phyloP scores from a whole-genome alignment of 2,113 vertebrate species.

The Saccopteryx bilineata region DNA sequence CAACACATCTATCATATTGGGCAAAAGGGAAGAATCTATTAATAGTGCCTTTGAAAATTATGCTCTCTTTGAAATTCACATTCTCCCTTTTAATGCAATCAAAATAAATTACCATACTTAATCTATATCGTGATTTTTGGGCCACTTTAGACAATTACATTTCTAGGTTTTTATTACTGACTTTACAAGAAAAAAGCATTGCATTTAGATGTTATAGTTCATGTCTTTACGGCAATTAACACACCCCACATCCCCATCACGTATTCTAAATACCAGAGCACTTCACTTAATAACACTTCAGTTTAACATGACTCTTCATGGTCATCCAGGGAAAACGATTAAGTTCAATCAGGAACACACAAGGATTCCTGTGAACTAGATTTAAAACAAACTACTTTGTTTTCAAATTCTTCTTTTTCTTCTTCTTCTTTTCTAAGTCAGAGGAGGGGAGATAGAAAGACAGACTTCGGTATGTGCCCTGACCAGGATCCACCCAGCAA shows the following conservation, averaged over 20 bases:
- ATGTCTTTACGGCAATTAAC: conserved; percentile 69
- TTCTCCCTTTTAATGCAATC: conserved; percentile 18
- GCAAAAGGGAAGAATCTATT: conserved; percentile 46
- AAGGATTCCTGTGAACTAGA: conserved; percentile 77
- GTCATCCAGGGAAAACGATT: conserved; percentile 83
- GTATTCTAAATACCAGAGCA: conserved; percentile 61
- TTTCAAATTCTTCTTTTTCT: conserved; percentile 61
- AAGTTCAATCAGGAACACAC: conserved; percentile 82
- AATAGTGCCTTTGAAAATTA: conserved; percentile 58
- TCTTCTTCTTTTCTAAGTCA: too few relatives aligned
- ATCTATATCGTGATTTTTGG: conserved; percentile 56
- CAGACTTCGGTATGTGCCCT: too few relatives aligned
- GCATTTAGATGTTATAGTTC: not conserved
- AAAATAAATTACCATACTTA: conserved; percentile 63
- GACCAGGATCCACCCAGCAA: too few relatives aligned
- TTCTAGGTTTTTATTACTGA: conserved; percentile 57
- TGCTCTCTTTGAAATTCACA: conserved; percentile 58
- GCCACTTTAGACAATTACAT: not conserved
- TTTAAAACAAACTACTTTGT: conserved; percentile 75
- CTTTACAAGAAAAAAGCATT: conserved; percentile 78
- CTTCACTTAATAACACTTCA: conserved; percentile 80
- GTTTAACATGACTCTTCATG: conserved; percentile 82
- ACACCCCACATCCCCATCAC: conserved; percentile 33
- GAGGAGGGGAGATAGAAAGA: too few relatives aligned
- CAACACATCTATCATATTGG: not conserved